Conservation (phyloP, 2,113 vertebrate genomes). For the Mastomys coucha region DNA sequence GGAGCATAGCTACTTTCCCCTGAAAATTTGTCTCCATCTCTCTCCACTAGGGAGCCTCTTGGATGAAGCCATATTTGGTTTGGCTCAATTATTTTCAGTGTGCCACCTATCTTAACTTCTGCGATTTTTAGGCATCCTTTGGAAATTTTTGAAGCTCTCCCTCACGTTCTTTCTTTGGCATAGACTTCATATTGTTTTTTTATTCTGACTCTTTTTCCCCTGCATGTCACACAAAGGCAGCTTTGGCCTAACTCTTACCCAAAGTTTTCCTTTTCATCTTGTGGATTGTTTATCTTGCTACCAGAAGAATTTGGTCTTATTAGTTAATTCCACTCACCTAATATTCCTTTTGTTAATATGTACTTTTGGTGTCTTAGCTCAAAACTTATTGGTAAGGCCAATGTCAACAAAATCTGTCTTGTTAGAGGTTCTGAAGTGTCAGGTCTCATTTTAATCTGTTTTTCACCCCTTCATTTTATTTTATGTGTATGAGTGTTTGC, state of each 20-base stretch:
- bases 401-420: neutral
- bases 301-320: neutral
- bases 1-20: neutral
- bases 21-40: conserved; percentile 69
- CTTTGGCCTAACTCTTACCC: neutral
- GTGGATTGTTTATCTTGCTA: neutral
- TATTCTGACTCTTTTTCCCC: neutral
- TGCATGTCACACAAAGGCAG: neutral
- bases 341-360: neutral
- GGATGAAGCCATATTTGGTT: neutral
- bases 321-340: neutral
- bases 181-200: neutral
- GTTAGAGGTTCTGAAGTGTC: neutral
- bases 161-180: neutral
- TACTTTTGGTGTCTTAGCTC: neutral
- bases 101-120: neutral
- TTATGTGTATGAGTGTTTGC: neutral
- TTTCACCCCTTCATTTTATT: neutral
- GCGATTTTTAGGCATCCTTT: neutral
- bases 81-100: neutral
- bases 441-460: neutral
- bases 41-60: neutral
- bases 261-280: neutral
- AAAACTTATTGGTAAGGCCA: neutral
- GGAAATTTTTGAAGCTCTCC: neutral